These are phyloP conservation scores for Sebastes flavidus DNA, from an alignment of 2,797 vertebrate genomes.

Conservation along the genomic window DNA sequence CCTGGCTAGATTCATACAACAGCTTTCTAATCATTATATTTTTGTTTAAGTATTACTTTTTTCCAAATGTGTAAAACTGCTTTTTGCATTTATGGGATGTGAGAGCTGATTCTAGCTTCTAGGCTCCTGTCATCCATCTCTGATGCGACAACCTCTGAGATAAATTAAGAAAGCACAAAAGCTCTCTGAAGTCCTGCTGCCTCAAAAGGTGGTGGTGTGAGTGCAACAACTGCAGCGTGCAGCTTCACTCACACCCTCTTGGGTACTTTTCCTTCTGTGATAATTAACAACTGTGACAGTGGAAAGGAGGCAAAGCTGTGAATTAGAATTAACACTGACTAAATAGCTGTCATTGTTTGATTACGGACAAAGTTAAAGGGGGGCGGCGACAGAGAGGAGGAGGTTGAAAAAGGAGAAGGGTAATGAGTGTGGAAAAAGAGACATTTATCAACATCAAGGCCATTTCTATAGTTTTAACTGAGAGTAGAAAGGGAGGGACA, in stretches of 20 bases:
- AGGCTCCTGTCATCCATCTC: conserved; percentile 22
- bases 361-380: conserved; percentile 85
- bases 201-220: conserved; percentile 54
- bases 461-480: conserved; percentile 51
- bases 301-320: conserved; percentile 85
- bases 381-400: conserved; percentile 28
- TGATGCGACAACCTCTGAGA: conserved; percentile 28
- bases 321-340: conserved; percentile 91
- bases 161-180: conserved; percentile 49
- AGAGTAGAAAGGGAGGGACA: not conserved
- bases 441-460: conserved; percentile 66
- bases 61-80: not conserved
- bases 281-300: conserved; percentile 84
- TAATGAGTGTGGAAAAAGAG: conserved; percentile 86
- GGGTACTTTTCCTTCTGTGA: conserved; percentile 79
- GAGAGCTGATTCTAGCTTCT: conserved; percentile 22
- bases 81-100: conserved; percentile 21
- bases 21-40: not conserved
- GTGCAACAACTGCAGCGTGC: conserved; percentile 56
- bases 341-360: conserved; percentile 89
- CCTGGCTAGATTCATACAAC: not conserved
- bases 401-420: conserved; percentile 60
- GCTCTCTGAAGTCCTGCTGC: conserved; percentile 58
- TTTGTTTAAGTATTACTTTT: conserved; percentile 8
- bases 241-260: conserved; percentile 82